These are phyloP conservation scores for Tetraodon nigroviridis DNA, from an alignment of 2,113 vertebrate species.

Conservation along the genomic window DNA sequence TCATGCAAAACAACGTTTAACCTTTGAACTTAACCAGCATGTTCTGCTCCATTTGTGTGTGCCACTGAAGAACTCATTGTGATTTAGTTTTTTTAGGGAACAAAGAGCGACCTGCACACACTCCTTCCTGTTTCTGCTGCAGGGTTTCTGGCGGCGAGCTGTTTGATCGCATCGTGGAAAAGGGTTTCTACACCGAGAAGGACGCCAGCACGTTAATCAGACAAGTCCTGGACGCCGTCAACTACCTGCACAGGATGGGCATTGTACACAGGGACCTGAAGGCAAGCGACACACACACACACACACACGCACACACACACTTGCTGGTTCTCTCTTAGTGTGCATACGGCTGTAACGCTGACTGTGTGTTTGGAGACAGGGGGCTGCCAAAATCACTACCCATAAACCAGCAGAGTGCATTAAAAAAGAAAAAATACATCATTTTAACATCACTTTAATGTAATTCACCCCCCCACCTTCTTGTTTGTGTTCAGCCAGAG, in stretches of 20 bases:
- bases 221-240: constrained; percentile 63
- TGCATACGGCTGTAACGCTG: no score
- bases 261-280: constrained; percentile 66
- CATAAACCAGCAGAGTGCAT: background rate
- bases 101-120: background rate
- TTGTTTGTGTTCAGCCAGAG: constrained; percentile 47
- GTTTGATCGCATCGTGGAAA: constrained; percentile 65
- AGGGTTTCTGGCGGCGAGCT: constrained; percentile 64
- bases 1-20: no score
- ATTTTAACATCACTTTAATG: background rate
- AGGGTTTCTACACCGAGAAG: constrained; percentile 67
- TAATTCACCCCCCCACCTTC: background rate
- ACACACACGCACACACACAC: background rate
- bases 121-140: background rate
- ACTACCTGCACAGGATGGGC: constrained; percentile 66
- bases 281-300: constrained; percentile 26
- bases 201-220: constrained; percentile 63
- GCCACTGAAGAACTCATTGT: no score
- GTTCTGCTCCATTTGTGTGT: no score
- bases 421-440: background rate
- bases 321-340: background rate
- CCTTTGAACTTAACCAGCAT: no score
- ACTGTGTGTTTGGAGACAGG: constrained; percentile 14
- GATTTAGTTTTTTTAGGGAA: background rate
- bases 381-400: constrained; percentile 2